Percentiles rank a stretch among this genome's conserved stretches.
phyloP scores from a whole-genome alignment of 2,797 vertebrate species.

The Lagodon rhomboides region DNA sequence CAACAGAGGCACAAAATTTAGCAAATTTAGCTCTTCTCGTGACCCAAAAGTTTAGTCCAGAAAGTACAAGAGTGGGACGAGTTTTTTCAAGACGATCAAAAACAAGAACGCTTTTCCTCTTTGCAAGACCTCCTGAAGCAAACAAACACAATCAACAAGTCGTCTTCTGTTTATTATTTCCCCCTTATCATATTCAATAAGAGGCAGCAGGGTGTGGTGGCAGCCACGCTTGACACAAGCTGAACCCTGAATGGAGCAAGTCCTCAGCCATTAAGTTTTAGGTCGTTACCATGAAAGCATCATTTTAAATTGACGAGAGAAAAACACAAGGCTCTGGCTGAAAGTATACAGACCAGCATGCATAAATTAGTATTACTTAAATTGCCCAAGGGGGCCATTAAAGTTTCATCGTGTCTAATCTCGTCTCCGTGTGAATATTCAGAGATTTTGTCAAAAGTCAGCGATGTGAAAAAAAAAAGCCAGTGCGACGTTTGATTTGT shows the following conservation, averaged over 20 bases:
- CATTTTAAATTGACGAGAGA: conserved; percentile 37
- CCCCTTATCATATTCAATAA: conserved; percentile 7
- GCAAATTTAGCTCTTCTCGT: not conserved
- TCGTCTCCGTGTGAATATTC: conserved; percentile 27
- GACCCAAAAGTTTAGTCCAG: conserved; percentile 19
- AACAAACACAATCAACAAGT: conserved; percentile 5
- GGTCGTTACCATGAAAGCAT: conserved; percentile 36
- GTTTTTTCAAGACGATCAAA: conserved; percentile 18
- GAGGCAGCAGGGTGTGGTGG: conserved; percentile 8
- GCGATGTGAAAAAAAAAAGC: conserved; percentile 19
- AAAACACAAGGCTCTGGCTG: conserved; percentile 29
- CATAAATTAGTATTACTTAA: conserved; percentile 16
- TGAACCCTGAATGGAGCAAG: conserved; percentile 35
- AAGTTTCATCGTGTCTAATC: conserved; percentile 34
- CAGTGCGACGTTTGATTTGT: conserved; percentile 31
- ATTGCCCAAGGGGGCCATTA: conserved; percentile 13
- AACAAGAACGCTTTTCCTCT: not conserved
- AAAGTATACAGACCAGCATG: conserved; percentile 6
- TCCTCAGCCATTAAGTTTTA: conserved; percentile 27
- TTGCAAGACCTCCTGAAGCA: conserved; percentile 4
- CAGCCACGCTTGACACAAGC: conserved; percentile 8
- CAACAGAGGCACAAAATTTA: conserved; percentile 18
- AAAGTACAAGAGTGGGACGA: conserved; percentile 19
- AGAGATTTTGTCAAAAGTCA: conserved; percentile 27
- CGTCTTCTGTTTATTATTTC: not conserved